Evolutionary conservation across 92 coral and sea anemone genomes (phyloP).

Genomic region (Palythoa heliodiscus): DNA sequence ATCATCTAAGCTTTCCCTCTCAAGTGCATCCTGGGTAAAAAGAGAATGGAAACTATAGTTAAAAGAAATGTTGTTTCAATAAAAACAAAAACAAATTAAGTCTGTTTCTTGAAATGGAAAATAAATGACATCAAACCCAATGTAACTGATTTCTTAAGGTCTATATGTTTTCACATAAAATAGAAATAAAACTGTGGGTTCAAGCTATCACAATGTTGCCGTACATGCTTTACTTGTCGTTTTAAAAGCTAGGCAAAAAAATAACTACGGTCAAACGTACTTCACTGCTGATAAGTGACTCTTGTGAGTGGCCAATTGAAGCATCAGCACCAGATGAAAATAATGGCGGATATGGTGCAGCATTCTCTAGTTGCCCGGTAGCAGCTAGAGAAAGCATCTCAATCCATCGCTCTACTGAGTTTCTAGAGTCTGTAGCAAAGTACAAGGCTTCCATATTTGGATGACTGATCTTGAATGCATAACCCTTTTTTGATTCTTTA

Average conservation of each 20-base stretch:
- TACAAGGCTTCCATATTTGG: constrained; percentile 76
- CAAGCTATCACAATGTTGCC: too few relatives aligned
- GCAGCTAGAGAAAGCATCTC: constrained; percentile 93
- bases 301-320: constrained; percentile 60
- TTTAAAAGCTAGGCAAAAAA: not conserved
- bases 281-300: constrained; percentile 77
- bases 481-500: constrained; percentile 83
- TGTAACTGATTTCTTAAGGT: too few relatives aligned
- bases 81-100: too few relatives aligned
- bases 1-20: constrained; percentile 33
- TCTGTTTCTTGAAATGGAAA: too few relatives aligned
- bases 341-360: constrained; percentile 87
- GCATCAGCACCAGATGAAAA: constrained; percentile 53
- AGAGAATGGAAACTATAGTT: too few relatives aligned
- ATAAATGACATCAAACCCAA: too few relatives aligned
- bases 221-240: not conserved
- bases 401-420: constrained; percentile 92
- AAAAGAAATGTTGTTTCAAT: too few relatives aligned
- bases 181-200: too few relatives aligned
- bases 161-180: too few relatives aligned
- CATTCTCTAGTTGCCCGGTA: constrained; percentile 83
- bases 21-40: constrained; percentile 26
- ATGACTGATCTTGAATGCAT: constrained; percentile 82
- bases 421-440: constrained; percentile 92
- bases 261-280: constrained; percentile 34